A percentile compares a stretch with the other conserved stretches of the same genome.
phyloP scores from a whole-genome alignment of 1,140 invertebrate species.

The Belonocnema kinseyi region DNA sequence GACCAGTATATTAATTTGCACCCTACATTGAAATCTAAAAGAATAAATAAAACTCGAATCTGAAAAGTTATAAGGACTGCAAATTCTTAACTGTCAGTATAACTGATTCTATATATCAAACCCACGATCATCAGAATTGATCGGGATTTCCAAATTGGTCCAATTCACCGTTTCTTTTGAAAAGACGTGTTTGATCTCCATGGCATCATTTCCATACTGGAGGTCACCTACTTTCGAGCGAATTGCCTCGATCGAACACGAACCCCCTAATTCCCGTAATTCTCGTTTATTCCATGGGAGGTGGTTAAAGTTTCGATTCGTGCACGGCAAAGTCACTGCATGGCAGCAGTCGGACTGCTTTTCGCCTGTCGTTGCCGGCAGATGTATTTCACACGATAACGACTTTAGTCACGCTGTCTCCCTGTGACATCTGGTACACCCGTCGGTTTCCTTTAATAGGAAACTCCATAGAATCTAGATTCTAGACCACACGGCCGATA shows the following conservation, averaged over 20 bases:
- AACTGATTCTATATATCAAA: too few relatives aligned
- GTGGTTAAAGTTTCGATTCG: constrained; percentile 2
- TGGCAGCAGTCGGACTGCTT: constrained; percentile 13
- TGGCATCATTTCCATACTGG: too few relatives aligned
- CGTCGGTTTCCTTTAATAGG: constrained; percentile 53
- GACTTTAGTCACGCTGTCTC: constrained; percentile 65
- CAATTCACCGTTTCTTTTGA: too few relatives aligned
- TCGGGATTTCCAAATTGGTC: too few relatives aligned
- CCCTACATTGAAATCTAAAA: too few relatives aligned
- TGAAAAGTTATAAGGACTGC: too few relatives aligned
- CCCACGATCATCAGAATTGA: too few relatives aligned
- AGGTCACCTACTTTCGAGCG: background rate
- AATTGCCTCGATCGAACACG: constrained; percentile 18
- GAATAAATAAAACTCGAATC: too few relatives aligned
- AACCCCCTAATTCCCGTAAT: constrained; percentile 25
- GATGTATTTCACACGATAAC: constrained; percentile 65
- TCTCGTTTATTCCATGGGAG: background rate
- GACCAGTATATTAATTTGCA: too few relatives aligned
- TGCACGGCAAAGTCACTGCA: background rate
- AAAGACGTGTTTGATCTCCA: too few relatives aligned
- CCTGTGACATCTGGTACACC: constrained; percentile 59
- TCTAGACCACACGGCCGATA: constrained; percentile 25
- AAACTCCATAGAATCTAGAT: constrained; percentile 41
- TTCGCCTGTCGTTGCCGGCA: constrained; percentile 39
- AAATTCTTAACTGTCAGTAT: too few relatives aligned